Evolutionary conservation across 2,888 invertebrate genomes (phyloP).

Genomic region (Stenchaetothrips biformis): DNA sequence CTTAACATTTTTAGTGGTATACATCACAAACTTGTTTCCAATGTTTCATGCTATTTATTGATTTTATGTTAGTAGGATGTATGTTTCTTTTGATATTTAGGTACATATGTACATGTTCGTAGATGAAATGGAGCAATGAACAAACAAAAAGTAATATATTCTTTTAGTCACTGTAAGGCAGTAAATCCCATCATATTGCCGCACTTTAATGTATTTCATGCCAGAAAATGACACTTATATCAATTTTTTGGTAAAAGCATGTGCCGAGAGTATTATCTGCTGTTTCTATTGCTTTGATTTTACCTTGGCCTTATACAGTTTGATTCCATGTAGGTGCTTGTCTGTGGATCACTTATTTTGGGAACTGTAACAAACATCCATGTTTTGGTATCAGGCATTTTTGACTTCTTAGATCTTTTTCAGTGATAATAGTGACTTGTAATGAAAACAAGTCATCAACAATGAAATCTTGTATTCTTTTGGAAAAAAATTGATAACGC

Average conservation of each 20-base stretch:
- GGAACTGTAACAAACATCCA: too few species aligned
- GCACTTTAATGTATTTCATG: neutral
- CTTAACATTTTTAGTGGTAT: neutral
- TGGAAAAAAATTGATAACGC: too few species aligned
- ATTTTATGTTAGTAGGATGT: conserved; percentile 4
- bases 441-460: too few species aligned
- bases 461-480: too few species aligned
- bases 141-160: conserved; percentile 19
- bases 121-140: conserved; percentile 1
- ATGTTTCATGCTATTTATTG: conserved; percentile 20
- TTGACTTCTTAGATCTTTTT: too few species aligned
- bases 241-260: neutral
- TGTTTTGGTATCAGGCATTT: too few species aligned
- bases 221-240: neutral
- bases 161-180: neutral
- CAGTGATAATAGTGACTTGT: too few species aligned
- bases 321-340: neutral
- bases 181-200: conserved; percentile 1
- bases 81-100: neutral
- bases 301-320: neutral
- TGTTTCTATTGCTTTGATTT: neutral
- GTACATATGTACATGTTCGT: neutral
- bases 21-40: conserved; percentile 14
- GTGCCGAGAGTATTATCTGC: neutral
- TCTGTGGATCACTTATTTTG: neutral